Percentiles rank a stretch among this genome's conserved stretches.
phyloP scores from a whole-genome alignment of 92 coral and sea anemone genomes.

The Plumapathes pennacea region DNA sequence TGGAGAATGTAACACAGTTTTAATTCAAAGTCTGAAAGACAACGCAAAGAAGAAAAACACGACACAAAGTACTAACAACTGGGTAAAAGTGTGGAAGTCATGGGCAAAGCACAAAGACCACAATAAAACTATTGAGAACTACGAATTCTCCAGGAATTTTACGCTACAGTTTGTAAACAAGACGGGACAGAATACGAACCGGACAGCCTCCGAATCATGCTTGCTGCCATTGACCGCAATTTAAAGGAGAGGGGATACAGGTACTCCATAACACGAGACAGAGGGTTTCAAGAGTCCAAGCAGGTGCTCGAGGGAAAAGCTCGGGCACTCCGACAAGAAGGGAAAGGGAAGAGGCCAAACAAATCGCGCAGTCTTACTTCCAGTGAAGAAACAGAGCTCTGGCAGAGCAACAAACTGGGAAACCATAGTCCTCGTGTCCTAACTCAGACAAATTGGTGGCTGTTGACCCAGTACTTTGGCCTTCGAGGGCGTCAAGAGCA shows the following conservation, averaged over 20 bases:
- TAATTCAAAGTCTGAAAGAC: slow-evolving; percentile 12
- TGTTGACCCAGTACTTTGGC: slow-evolving; percentile 56
- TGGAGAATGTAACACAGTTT: slow-evolving; percentile 1
- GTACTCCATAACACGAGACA: slow-evolving; percentile 17
- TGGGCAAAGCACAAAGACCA: slow-evolving; percentile 14
- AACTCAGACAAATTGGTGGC: slow-evolving; percentile 56
- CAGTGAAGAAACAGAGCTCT: slow-evolving; percentile 28
- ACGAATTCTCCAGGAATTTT: slow-evolving; percentile 22
- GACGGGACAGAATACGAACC: slow-evolving; percentile 35
- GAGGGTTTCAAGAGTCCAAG: slow-evolving; percentile 26
- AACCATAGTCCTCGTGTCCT: slow-evolving; percentile 45
- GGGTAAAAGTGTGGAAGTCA: slow-evolving; percentile 22
- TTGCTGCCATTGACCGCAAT: slow-evolving; percentile 24
- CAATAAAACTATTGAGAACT: slow-evolving; percentile 1
- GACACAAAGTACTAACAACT: slow-evolving; percentile 8
- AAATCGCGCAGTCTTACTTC: slow-evolving; percentile 24
- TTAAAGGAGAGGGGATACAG: slow-evolving; percentile 18
- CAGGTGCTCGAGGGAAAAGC: slow-evolving; percentile 58
- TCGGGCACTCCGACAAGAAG: slow-evolving; percentile 19
- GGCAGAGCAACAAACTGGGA: slow-evolving; percentile 25
- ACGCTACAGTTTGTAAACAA: slow-evolving; percentile 22
- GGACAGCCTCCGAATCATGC: slow-evolving; percentile 37
- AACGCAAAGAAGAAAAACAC: slow-evolving; percentile 16
- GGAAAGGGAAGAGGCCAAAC: slow-evolving; percentile 48
- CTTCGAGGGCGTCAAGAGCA: slow-evolving; percentile 64